These are phyloP conservation scores for Ceratotherium simum DNA, from an alignment of 2,113 vertebrate species.

Conservation along the genomic window DNA sequence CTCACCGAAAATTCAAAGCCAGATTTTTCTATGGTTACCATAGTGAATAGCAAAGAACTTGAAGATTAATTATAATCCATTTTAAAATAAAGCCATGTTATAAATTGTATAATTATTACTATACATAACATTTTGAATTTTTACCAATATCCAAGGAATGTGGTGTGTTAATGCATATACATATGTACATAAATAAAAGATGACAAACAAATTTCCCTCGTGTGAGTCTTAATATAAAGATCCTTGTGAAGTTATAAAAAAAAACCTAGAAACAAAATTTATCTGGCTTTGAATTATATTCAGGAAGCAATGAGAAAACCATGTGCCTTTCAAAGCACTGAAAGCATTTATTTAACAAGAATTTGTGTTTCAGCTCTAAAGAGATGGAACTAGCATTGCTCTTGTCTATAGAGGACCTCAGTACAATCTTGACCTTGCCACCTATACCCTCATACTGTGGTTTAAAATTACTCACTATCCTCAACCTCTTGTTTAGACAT, in stretches of 20 bases:
- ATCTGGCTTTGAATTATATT: slow-evolving; percentile 28
- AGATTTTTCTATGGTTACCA: slow-evolving; percentile 47
- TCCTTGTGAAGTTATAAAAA: neutral
- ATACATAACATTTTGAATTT: slow-evolving; percentile 35
- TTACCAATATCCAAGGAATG: slow-evolving; percentile 27
- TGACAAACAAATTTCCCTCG: slow-evolving; percentile 59
- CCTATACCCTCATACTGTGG: neutral
- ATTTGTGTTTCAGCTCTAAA: neutral
- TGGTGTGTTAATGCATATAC: slow-evolving; percentile 43
- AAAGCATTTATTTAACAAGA: slow-evolving; percentile 41
- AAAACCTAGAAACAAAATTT: slow-evolving; percentile 7
- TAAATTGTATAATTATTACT: slow-evolving; percentile 58
- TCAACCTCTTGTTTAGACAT: slow-evolving; percentile 14
- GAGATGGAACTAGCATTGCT: neutral
- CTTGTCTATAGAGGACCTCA: neutral
- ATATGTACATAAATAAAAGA: slow-evolving; percentile 62
- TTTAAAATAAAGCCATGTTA: slow-evolving; percentile 65
- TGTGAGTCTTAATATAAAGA: slow-evolving; percentile 48
- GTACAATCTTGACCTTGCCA: neutral
- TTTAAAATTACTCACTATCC: neutral
- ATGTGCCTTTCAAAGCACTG: neutral
- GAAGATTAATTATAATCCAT: slow-evolving; percentile 67
- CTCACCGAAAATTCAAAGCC: slow-evolving; percentile 55
- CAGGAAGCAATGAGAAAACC: neutral
- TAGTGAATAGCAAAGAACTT: slow-evolving; percentile 56